Percentiles rank a stretch among this genome's conserved stretches.
Conservation (phyloP, 2,797 vertebrate genomes). For the Enteromius fasciolatus region DNA sequence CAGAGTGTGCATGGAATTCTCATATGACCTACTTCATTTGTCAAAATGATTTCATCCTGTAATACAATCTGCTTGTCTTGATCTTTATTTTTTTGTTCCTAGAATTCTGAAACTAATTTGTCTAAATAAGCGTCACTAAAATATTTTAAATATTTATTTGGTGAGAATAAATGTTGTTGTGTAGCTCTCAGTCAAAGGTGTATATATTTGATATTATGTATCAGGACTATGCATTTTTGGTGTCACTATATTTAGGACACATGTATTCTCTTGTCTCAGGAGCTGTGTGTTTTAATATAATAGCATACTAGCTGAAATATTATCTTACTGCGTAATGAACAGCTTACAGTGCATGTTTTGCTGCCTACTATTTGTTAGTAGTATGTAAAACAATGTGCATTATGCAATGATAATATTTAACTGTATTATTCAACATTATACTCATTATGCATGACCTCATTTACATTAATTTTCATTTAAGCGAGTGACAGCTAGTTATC, state of each 20-base stretch:
- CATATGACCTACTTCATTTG: neutral
- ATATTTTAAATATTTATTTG: neutral
- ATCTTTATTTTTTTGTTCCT: neutral
- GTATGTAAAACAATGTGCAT: neutral
- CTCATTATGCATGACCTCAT: neutral
- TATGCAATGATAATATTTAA: neutral
- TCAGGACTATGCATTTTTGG: neutral
- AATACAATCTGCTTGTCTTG: neutral
- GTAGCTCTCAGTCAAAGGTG: neutral
- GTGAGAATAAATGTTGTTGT: neutral
- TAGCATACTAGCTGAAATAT: neutral
- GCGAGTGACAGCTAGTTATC: neutral
- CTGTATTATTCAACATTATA: neutral
- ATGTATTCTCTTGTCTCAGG: neutral
- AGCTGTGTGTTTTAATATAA: neutral
- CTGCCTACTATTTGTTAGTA: slow-evolving; percentile 1
- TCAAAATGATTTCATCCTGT: neutral
- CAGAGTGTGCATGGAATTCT: neutral
- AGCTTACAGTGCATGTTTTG: too few species aligned
- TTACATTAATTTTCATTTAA: neutral
- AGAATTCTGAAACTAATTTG: neutral
- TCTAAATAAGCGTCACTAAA: neutral
- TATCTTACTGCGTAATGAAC: neutral
- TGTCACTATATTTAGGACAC: neutral
- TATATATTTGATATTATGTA: neutral